A percentile compares a stretch with the other conserved stretches of the same genome.
Evolutionary conservation across 2,797 vertebrate species (phyloP).

Genomic region (Remorina albescens): DNA sequence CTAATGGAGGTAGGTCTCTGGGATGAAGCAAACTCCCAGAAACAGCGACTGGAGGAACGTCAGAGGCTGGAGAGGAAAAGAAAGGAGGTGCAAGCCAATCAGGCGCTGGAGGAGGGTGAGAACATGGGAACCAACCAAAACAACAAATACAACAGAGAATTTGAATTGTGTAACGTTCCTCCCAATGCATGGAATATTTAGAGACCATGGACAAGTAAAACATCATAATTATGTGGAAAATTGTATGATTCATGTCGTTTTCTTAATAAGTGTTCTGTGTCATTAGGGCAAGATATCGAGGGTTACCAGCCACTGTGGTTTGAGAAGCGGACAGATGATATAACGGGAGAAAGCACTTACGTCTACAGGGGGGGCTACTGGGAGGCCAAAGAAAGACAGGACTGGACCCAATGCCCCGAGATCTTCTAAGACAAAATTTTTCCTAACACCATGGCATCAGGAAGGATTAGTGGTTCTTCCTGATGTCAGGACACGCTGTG

Average conservation of each 20-base stretch:
- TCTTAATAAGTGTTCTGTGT: slow-evolving; percentile 29
- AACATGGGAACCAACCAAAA: not conserved
- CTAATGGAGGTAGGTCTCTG: slow-evolving; percentile 95
- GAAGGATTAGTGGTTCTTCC: slow-evolving; percentile 20
- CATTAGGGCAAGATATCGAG: slow-evolving; percentile 89
- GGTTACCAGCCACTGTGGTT: slow-evolving; percentile 92
- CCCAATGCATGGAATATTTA: too few species aligned
- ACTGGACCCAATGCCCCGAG: slow-evolving; percentile 91
- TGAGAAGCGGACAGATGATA: slow-evolving; percentile 89
- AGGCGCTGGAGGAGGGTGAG: slow-evolving; percentile 90
- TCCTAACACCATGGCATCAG: slow-evolving; percentile 1
- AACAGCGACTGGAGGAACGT: slow-evolving; percentile 93
- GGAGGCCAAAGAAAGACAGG: slow-evolving; percentile 94
- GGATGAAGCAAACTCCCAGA: slow-evolving; percentile 94
- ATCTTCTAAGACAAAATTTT: slow-evolving; percentile 88
- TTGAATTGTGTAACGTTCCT: too few species aligned
- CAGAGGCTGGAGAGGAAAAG: slow-evolving; percentile 90
- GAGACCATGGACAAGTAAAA: not conserved
- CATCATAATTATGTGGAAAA: slow-evolving; percentile 2
- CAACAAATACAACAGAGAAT: not conserved
- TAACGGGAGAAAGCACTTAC: slow-evolving; percentile 88
- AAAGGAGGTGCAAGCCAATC: slow-evolving; percentile 88
- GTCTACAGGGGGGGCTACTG: slow-evolving; percentile 96
- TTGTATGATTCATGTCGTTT: not conserved
- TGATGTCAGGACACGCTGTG: slow-evolving; percentile 28